Base-by-base conservation (phyloP, 1,140 invertebrate genomes). In the Micrasema minimum region DNA sequence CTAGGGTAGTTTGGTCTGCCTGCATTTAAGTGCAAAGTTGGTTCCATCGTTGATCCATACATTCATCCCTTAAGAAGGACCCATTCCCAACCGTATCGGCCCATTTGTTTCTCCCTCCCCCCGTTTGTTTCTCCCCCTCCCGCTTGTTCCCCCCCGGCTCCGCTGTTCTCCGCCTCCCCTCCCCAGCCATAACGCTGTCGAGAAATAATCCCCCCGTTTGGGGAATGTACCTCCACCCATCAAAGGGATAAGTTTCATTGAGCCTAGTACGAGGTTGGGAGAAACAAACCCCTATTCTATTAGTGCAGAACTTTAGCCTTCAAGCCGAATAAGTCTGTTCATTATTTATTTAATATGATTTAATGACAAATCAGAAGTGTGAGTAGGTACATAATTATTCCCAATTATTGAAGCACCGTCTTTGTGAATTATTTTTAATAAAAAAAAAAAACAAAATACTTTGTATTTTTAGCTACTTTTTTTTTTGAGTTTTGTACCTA, bases 1-100 rank as follows among this genome's bases (percentile, higher is more conserved):
- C 35, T 7, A 9, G 4, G 50, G 6, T 22, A 12, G 45, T 45
- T 7, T 35, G 31, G 67, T 37, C 38, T 46, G 72, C 66, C 72
- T 74, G 72, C 72, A 74, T 71, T 67, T 74, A 74, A 74, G 72
- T 74, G 72, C 72, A 74, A 74, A 74, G 72, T 71, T 74, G 65
- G 72, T 74, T 55, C 37, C 68, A 64, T 38, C 51, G 68, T 74
- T 74, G 72, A 74, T 74, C 72, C 72, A 62, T 61, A 62, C 68
- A 67, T 23, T 51, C 48, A 37, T 50, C 64, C 72, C 68, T 62
- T 51, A 65, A 64, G 68, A 68, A 74, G 67, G 72, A 64, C 72
- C 72, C 72, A 74, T 74, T 71, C 64, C 53, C 72, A 59, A 66
- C 68, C 64, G 72, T 70, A 74, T 74, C 72, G 68, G 50, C 51